phyloP scores from a whole-genome alignment of 1,140 invertebrate species.

The Drosophila pruinosa region DNA sequence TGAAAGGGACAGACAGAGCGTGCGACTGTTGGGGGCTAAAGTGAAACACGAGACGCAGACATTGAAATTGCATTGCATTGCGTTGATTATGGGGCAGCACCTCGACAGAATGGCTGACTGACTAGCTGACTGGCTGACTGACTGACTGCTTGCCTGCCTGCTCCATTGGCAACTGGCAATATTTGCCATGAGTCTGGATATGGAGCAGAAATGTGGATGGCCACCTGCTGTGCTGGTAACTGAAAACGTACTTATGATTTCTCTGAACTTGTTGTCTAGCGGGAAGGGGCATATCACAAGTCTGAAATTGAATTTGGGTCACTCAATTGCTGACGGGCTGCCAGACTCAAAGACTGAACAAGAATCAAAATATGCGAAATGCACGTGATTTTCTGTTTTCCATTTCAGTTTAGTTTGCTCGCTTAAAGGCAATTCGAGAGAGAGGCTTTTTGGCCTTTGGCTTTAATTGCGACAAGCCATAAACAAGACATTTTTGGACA shows the following conservation, averaged over 20 bases:
- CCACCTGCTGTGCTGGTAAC: conserved; percentile 72
- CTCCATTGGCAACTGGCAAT: not conserved
- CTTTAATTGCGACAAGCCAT: conserved; percentile 8
- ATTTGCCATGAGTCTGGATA: not conserved
- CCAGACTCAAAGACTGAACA: not conserved
- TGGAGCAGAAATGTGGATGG: conserved; percentile 22
- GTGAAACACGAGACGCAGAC: conserved; percentile 73
- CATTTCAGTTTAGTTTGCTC: not conserved
- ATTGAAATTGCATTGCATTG: conserved; percentile 81
- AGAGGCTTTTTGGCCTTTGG: not conserved
- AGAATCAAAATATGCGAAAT: conserved; percentile 28
- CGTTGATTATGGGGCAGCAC: conserved; percentile 71
- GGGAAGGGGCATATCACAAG: conserved; percentile 21
- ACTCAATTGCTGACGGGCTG: conserved; percentile 49
- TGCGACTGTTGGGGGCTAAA: not conserved
- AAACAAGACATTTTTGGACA: conserved; percentile 17
- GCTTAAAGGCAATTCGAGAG: not conserved
- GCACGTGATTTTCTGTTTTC: conserved; percentile 28
- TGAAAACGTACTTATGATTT: conserved; percentile 76
- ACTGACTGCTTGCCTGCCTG: not conserved
- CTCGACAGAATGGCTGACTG: conserved; percentile 14
- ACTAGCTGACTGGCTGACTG: not conserved
- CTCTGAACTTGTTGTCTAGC: conserved; percentile 1
- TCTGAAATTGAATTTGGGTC: conserved; percentile 75
- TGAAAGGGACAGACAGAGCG: not conserved